A percentile compares a stretch with the other conserved stretches of the same genome.
Conservation (phyloP, 2,888 invertebrate genomes). For the Sesia apiformis region DNA sequence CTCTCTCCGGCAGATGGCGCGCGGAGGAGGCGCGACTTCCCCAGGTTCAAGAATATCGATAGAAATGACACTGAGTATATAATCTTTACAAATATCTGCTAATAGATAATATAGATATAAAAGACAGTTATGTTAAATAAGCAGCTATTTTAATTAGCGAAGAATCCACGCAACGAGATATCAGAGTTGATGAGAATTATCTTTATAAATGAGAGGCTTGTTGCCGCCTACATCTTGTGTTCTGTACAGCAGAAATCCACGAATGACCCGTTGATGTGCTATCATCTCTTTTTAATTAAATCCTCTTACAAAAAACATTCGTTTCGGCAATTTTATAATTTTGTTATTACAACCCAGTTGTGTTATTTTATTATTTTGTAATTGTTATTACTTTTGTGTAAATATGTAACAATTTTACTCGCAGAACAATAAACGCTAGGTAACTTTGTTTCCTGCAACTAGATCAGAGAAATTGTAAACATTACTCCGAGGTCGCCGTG, state of each 20-base stretch:
- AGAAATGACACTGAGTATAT: background rate
- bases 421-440: background rate
- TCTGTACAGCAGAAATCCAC: no score
- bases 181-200: no score
- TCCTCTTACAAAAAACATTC: no score
- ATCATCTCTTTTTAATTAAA: no score
- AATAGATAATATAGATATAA: no score
- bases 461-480: conserved; percentile 54
- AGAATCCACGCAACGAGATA: no score
- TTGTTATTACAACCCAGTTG: background rate
- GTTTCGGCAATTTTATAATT: no score
- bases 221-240: no score
- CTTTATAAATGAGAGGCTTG: no score
- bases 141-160: no score
- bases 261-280: no score
- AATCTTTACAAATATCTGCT: background rate
- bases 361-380: background rate
- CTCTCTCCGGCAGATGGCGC: conserved; percentile 64
- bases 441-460: conserved; percentile 27
- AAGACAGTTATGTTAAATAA: no score
- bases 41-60: conserved; percentile 31
- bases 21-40: conserved; percentile 55
- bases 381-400: background rate
- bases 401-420: background rate
- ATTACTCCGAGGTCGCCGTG: conserved; percentile 59